Conservation (phyloP, 2,113 vertebrate species). For the Chaetura pelagica region DNA sequence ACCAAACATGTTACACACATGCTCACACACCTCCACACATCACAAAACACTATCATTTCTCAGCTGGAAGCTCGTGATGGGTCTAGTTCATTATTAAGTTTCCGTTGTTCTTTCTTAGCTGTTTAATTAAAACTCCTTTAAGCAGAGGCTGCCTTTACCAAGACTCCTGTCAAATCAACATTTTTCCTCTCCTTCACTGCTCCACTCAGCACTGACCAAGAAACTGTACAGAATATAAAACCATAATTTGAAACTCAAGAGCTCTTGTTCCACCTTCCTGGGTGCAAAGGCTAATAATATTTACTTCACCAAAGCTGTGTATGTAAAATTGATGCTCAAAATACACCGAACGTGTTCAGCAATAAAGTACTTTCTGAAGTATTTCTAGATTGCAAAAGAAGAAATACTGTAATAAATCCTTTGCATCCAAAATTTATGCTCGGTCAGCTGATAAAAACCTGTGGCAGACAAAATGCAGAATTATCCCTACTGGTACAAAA, state of each 20-base stretch:
- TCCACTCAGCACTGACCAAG: not conserved
- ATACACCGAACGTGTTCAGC: fast-evolving
- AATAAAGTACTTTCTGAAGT: not conserved
- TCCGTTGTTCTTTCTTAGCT: conserved; percentile 42
- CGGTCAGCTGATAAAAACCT: not conserved
- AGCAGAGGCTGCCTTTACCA: not conserved
- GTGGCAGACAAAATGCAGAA: not conserved
- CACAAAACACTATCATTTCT: not conserved
- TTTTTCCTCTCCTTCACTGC: not conserved
- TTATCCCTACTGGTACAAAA: not conserved
- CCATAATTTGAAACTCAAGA: not conserved
- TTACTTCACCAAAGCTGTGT: not conserved
- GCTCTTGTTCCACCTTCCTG: not conserved
- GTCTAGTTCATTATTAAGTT: not conserved
- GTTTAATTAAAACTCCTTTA: conserved; percentile 57
- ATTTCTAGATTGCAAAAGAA: not conserved
- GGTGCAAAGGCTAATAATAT: conserved; percentile 10
- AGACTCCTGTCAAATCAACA: conserved; percentile 12
- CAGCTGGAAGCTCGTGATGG: not conserved
- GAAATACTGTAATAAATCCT: not conserved
- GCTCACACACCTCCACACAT: not conserved
- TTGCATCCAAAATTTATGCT: not conserved
- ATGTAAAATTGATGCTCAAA: not conserved
- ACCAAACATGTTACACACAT: not conserved
- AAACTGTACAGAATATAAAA: not conserved